Conservation (phyloP, 2,113 vertebrate species). For the Myanophis thanlyinensis region DNA sequence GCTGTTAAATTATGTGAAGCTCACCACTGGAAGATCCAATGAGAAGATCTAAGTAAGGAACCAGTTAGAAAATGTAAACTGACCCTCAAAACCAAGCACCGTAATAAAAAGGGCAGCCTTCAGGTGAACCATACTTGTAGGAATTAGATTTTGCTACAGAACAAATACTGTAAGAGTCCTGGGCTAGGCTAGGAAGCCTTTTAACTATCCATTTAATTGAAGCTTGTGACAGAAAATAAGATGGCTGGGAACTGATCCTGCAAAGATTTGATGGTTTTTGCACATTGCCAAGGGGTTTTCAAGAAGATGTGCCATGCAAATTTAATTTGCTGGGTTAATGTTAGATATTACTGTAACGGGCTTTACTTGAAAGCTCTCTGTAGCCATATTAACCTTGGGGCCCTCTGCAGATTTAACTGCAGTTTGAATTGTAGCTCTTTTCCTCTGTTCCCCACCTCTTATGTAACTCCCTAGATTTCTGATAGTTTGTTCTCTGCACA, state of each 20-base stretch:
- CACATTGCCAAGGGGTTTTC: conserved; percentile 26
- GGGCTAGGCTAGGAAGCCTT: background rate
- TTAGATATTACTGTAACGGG: conserved; percentile 33
- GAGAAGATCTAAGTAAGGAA: background rate
- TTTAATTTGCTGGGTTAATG: conserved; percentile 35
- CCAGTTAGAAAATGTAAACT: background rate
- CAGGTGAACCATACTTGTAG: background rate
- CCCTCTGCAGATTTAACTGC: conserved; percentile 30
- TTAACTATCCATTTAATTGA: conserved; percentile 27
- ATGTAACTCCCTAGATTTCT: background rate
- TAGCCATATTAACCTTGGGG: conserved; percentile 31
- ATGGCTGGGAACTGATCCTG: conserved; percentile 21
- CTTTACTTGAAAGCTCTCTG: conserved; percentile 30
- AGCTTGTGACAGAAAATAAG: conserved; percentile 30
- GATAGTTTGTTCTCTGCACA: background rate
- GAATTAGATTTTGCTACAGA: conserved; percentile 3
- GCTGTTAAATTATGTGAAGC: too few species aligned
- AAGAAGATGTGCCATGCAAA: conserved; percentile 29
- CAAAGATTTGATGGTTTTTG: conserved; percentile 17
- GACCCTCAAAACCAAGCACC: background rate
- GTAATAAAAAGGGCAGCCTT: background rate
- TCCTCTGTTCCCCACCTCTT: background rate
- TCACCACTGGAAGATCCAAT: too few species aligned
- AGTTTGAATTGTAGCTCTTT: conserved; percentile 10
- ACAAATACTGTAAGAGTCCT: background rate